Percentiles rank a stretch among this genome's conserved stretches.
Conservation (phyloP, 2,888 invertebrate genomes). For the Nemapogon koenigi region DNA sequence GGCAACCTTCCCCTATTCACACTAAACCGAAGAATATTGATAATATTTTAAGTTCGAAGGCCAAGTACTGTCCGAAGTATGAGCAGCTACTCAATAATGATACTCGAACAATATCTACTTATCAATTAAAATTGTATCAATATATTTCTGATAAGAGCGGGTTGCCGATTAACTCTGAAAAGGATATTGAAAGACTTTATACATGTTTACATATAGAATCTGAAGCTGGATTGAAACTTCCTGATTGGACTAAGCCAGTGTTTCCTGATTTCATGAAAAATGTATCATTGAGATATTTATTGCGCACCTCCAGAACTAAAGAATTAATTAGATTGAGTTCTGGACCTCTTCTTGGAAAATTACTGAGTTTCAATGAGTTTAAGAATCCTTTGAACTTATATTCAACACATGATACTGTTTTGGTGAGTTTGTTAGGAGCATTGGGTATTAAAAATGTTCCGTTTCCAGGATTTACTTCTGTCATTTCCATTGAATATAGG, state of each 20-base stretch:
- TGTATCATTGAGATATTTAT: conserved; percentile 9
- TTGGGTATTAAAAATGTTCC: conserved; percentile 12
- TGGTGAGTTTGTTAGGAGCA: conserved; percentile 11
- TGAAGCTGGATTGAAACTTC: conserved; percentile 13
- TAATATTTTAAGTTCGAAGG: conserved; percentile 8
- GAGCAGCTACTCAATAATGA: conserved; percentile 4
- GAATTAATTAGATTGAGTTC: conserved; percentile 11
- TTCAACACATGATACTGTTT: conserved; percentile 15
- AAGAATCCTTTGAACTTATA: conserved; percentile 14
- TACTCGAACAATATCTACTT: conserved; percentile 1
- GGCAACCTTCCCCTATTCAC: conserved; percentile 14
- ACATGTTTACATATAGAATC: conserved; percentile 12
- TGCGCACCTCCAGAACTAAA: not conserved
- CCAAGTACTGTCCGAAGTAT: conserved; percentile 10
- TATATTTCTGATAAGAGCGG: conserved; percentile 11
- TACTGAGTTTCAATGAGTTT: conserved; percentile 3
- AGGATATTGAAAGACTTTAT: conserved; percentile 10
- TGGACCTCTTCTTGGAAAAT: conserved; percentile 13
- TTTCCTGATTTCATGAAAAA: conserved; percentile 9
- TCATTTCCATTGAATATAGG: conserved; percentile 13
- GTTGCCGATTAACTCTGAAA: conserved; percentile 4
- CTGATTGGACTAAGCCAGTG: conserved; percentile 13
- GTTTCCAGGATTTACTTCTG: conserved; percentile 14
- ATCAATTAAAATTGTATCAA: conserved; percentile 9
- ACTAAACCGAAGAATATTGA: conserved; percentile 5